These are phyloP conservation scores for Euthynnus affinis DNA, from an alignment of 2,797 vertebrate species.

Conservation along the genomic window DNA sequence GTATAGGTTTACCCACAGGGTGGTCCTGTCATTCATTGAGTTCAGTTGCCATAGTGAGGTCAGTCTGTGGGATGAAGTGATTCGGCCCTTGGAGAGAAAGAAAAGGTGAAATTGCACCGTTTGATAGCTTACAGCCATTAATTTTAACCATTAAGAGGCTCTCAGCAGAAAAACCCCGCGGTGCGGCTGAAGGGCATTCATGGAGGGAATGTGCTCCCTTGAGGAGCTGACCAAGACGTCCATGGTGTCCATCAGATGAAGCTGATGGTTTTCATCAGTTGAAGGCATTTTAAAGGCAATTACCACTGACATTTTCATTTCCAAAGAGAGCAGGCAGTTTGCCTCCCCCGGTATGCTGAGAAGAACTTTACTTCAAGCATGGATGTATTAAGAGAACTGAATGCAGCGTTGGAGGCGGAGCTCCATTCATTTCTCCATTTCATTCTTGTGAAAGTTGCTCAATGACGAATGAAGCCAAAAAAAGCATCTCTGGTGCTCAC, in stretches of 20 bases:
- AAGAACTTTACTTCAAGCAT: neutral
- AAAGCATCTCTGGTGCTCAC: no score
- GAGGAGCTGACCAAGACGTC: constrained; percentile 14
- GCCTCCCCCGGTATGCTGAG: constrained; percentile 1
- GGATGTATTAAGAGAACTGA: no score
- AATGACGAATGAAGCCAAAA: no score
- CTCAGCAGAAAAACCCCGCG: constrained; percentile 42
- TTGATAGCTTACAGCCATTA: constrained; percentile 59
- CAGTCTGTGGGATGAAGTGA: constrained; percentile 38
- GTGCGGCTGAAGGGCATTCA: constrained; percentile 51
- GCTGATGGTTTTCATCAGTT: constrained; percentile 59
- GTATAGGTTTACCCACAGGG: constrained; percentile 7
- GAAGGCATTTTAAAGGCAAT: constrained; percentile 60
- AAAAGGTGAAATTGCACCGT: constrained; percentile 26
- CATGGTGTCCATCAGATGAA: constrained; percentile 27
- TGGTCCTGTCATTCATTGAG: constrained; percentile 30
- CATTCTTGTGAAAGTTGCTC: no score
- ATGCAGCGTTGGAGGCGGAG: no score
- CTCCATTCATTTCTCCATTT: no score
- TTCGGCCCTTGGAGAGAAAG: neutral
- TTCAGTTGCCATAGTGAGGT: constrained; percentile 50
- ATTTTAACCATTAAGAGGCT: constrained; percentile 63
- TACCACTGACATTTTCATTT: constrained; percentile 60
- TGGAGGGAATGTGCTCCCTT: constrained; percentile 4
- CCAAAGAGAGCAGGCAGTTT: constrained; percentile 29